A percentile compares a stretch with the other conserved stretches of the same genome.
phyloP scores from a whole-genome alignment of 2,797 vertebrate genomes.

The Pelochelys cantorii region DNA sequence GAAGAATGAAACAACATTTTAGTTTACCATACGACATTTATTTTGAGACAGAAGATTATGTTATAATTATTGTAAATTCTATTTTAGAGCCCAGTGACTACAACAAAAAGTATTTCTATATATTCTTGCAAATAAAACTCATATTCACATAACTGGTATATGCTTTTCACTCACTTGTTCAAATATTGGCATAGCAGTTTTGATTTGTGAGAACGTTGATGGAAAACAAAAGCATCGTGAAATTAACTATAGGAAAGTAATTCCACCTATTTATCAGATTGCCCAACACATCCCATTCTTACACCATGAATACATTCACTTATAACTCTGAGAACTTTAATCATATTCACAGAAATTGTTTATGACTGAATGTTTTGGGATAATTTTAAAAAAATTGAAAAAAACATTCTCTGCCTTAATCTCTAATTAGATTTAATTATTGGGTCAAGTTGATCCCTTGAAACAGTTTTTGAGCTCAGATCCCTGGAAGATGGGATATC shows the following conservation, averaged over 20 bases:
- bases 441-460: no score
- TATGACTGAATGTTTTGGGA: background rate
- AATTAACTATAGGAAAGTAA: background rate
- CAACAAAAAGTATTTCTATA: background rate
- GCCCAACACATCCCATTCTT: background rate
- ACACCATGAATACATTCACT: background rate
- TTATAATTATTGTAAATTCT: background rate
- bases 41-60: background rate
- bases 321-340: background rate
- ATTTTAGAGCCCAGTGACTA: background rate
- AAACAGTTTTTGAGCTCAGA: no score
- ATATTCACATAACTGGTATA: background rate
- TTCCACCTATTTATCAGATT: background rate
- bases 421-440: no score
- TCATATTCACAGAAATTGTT: background rate
- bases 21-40: background rate
- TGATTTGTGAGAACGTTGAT: background rate
- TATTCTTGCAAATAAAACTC: background rate
- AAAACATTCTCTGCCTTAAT: no score
- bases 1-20: no score
- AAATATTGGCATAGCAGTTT: background rate
- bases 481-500: no score
- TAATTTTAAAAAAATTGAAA: no score
- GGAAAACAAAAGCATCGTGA: background rate
- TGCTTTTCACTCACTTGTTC: background rate